Evolutionary conservation across 2,113 vertebrate species (phyloP).

Genomic region (Tretioscincus oriximinensis): DNA sequence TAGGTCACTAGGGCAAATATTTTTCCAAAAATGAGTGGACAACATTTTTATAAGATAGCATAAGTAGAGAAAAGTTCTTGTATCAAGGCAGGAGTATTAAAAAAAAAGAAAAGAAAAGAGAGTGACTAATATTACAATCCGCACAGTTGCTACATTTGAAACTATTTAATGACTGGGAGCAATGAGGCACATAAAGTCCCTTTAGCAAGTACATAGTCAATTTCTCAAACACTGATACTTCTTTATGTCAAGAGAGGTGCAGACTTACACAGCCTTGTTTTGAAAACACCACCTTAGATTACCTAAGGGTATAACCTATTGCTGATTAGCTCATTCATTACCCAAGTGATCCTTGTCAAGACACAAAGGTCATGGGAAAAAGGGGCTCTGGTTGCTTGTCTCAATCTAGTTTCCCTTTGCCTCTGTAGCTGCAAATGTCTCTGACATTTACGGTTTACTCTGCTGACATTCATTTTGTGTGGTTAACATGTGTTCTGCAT

Average conservation of each 20-base stretch:
- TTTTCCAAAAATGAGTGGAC: too few species aligned
- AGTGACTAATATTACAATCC: too few species aligned
- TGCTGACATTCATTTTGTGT: constrained; percentile 23
- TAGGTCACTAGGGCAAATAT: too few species aligned
- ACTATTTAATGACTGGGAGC: not conserved
- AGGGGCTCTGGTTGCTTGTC: constrained; percentile 5
- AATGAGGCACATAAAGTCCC: not conserved
- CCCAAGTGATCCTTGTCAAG: not conserved
- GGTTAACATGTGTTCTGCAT: not conserved
- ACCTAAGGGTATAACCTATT: not conserved
- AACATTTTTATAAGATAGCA: too few species aligned
- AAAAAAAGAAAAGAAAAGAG: too few species aligned
- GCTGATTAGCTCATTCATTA: constrained; percentile 17
- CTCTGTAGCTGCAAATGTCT: not conserved
- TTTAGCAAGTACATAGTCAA: not conserved
- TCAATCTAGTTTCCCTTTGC: constrained; percentile 4
- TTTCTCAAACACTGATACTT: not conserved
- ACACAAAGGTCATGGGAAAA: not conserved
- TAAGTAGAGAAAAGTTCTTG: too few species aligned
- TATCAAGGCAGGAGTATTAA: too few species aligned
- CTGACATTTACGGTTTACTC: not conserved
- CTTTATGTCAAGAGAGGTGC: not conserved
- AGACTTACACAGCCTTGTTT: rapidly evolving
- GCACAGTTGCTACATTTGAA: too few species aligned
- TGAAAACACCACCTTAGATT: not conserved